Percentiles rank a stretch among this genome's conserved stretches.
phyloP scores from a whole-genome alignment of 2,888 invertebrate genomes.

The Cryptus viduatorius region DNA sequence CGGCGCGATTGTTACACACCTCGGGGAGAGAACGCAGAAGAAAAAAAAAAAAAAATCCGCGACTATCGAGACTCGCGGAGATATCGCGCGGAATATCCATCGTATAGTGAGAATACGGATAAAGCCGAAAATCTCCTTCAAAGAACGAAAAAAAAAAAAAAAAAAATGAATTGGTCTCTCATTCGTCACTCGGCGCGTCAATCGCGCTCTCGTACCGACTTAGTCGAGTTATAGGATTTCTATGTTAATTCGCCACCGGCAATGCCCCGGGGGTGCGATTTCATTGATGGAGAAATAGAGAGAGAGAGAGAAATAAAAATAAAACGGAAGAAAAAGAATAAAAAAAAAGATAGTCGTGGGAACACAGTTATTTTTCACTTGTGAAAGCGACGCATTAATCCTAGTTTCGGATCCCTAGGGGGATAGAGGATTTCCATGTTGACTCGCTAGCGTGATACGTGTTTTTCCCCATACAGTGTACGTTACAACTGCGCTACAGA shows the following conservation, averaged over 20 bases:
- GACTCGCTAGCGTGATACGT: constrained; percentile 59
- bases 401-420: constrained; percentile 55
- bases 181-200: constrained; percentile 61
- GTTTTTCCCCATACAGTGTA: constrained; percentile 45
- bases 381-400: constrained; percentile 66
- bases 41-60: neutral
- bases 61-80: too few species aligned
- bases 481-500: constrained; percentile 30
- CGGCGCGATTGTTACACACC: constrained; percentile 1
- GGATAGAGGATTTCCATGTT: constrained; percentile 67
- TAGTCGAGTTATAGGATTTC: constrained; percentile 60
- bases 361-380: constrained; percentile 68
- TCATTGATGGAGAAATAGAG: constrained; percentile 37
- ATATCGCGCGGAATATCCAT: too few species aligned
- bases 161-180: constrained; percentile 43
- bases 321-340: constrained; percentile 23
- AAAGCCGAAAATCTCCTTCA: neutral
- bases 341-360: neutral
- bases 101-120: neutral
- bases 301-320: constrained; percentile 2
- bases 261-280: constrained; percentile 51
- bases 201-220: constrained; percentile 47
- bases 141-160: constrained; percentile 5
- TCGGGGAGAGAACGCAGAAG: neutral
- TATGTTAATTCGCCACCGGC: constrained; percentile 58